phyloP scores from a whole-genome alignment of 2,888 invertebrate species.

The Phanerotoma sp. region DNA sequence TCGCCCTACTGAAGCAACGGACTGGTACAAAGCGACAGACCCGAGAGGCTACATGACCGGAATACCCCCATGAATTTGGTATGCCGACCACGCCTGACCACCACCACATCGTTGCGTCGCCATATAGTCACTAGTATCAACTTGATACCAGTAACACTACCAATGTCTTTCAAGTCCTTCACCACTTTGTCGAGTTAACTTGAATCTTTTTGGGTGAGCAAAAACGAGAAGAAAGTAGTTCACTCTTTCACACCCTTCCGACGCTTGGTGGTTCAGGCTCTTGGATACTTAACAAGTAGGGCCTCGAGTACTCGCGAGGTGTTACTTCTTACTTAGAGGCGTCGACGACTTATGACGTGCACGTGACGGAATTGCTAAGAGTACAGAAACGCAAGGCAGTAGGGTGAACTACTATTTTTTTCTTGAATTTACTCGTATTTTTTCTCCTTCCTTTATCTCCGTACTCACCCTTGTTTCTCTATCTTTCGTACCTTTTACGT shows the following conservation, averaged over 20 bases:
- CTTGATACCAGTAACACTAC: slow-evolving; percentile 22
- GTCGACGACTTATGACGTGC: slow-evolving; percentile 50
- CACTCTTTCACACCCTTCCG: slow-evolving; percentile 20
- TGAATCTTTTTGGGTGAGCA: slow-evolving; percentile 6
- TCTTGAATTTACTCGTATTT: slow-evolving; percentile 22
- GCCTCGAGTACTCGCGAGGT: slow-evolving; percentile 43
- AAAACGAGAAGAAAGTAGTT: slow-evolving; percentile 20
- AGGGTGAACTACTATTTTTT: slow-evolving; percentile 13
- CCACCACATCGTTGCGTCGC: slow-evolving; percentile 39
- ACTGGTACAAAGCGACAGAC: slow-evolving; percentile 22
- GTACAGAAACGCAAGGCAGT: slow-evolving; percentile 32
- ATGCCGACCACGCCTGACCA: slow-evolving; percentile 55
- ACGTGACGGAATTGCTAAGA: slow-evolving; percentile 53
- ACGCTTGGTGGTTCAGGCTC: slow-evolving; percentile 26
- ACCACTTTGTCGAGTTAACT: slow-evolving; percentile 17
- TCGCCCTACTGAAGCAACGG: slow-evolving; percentile 7
- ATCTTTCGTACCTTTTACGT: too few relatives aligned
- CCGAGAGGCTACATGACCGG: slow-evolving; percentile 55
- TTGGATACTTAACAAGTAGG: slow-evolving; percentile 36
- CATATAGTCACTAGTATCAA: slow-evolving; percentile 14
- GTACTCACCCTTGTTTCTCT: too few relatives aligned
- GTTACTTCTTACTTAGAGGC: slow-evolving; percentile 49
- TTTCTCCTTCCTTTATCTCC: slow-evolving; percentile 1
- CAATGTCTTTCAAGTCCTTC: slow-evolving; percentile 11
- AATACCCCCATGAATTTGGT: slow-evolving; percentile 55